A percentile compares a stretch with the other conserved stretches of the same genome.
phyloP scores from a whole-genome alignment of 2,113 vertebrate genomes.

The Stictonetta naevosa region DNA sequence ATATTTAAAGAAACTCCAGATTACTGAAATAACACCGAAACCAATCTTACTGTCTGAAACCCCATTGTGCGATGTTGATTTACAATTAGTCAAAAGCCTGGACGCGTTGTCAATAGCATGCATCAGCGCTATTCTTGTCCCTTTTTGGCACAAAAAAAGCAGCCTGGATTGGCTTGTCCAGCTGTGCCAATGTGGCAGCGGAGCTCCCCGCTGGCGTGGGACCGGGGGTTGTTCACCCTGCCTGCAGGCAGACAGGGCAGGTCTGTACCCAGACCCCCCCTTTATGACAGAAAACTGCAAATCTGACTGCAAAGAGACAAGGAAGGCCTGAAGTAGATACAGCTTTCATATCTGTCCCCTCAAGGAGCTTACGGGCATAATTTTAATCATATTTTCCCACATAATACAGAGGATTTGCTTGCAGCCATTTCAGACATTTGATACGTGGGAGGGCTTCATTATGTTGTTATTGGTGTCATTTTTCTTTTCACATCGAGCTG shows the following conservation, averaged over 20 bases:
- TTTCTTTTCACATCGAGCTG: neutral
- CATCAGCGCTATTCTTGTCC: rapidly evolving
- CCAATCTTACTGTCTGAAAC: neutral
- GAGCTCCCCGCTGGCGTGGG: rapidly evolving
- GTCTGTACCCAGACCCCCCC: neutral
- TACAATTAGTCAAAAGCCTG: neutral
- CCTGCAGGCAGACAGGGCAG: neutral
- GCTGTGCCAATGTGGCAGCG: rapidly evolving
- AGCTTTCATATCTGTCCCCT: neutral
- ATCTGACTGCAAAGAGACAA: neutral
- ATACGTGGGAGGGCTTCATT: neutral
- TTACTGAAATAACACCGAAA: neutral
- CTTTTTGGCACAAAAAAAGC: rapidly evolving
- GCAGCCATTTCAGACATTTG: neutral
- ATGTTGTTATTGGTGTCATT: rapidly evolving
- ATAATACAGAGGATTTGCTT: neutral
- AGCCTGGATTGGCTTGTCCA: neutral
- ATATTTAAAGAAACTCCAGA: neutral
- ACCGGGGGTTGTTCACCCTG: neutral
- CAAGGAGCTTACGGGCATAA: neutral
- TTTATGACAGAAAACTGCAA: neutral
- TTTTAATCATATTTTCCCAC: neutral
- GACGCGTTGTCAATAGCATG: rapidly evolving
- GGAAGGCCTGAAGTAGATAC: neutral
- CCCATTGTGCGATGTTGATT: rapidly evolving